Base-by-base conservation (phyloP, 2,113 vertebrate species). In the Pachypanchax playfairii region DNA sequence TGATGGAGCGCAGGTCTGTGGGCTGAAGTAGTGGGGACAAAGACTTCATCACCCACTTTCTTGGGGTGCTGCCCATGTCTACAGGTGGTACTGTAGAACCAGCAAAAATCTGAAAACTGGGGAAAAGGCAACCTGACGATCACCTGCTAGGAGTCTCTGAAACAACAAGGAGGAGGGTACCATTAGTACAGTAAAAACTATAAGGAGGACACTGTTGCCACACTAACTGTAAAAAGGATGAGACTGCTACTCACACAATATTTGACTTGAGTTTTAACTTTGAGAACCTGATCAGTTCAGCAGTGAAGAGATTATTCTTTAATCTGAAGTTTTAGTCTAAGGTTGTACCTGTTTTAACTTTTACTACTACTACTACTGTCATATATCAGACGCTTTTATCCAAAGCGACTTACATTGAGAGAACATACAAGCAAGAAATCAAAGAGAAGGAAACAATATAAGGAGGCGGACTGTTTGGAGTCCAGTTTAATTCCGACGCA, bases 11-110 rank as follows among this genome's bases (percentile, higher is more conserved):
- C 5, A 90, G 84, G 64, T 92, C 89, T 5, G 84, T 83, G 9
- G 53, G 86, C 17, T 90, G 88, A 42, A 92, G 75, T 17, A 56
- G 70, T 1, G 91, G 90, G 15, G 86, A 88, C 42, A 91, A 35
- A 24, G 91, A 83, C 69, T 90, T 87, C 36, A 91, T 74, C 8
- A 84, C 83, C 91, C 91, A 92, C n/a, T 39, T 82, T 53, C 74
- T 85, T 2, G 90, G 87, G 42, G 15, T 55, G 65, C 84, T 89
- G 49, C 75, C 76, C 91, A 92, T 93, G 71, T 12, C 50, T 53
- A 46, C 33, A 31, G 57, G 38, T 33, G 54, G 9, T 2, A 10
- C 24, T 43, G 43, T 18, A 13, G 43, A 35, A 9, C 9, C 1
- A 13, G 6, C 0, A 0, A 14, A 1, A 6, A 52, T 76, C 21